phyloP scores from a whole-genome alignment of 2,888 invertebrate genomes.

The Laspeyria flexula region DNA sequence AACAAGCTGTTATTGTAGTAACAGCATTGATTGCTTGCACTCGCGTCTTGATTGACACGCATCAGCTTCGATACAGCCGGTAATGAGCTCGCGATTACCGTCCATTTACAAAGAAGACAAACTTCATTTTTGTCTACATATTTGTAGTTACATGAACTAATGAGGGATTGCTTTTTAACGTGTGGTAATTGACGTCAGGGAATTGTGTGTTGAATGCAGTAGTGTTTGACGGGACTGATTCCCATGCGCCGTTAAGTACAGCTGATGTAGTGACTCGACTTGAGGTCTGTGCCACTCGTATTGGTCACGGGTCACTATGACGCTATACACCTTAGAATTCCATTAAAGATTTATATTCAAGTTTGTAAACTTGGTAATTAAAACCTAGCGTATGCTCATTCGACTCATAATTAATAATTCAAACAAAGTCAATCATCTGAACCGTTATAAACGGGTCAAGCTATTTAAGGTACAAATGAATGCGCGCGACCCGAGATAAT shows the following conservation, averaged over 20 bases:
- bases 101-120: slow-evolving; percentile 62
- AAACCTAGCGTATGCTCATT: slow-evolving; percentile 19
- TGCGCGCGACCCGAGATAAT: slow-evolving; percentile 68
- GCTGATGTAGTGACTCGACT: slow-evolving; percentile 15
- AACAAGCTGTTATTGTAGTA: slow-evolving; percentile 75
- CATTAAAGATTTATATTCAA: slow-evolving; percentile 33
- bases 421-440: slow-evolving; percentile 47
- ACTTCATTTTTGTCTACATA: slow-evolving; percentile 57
- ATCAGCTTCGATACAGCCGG: slow-evolving; percentile 66
- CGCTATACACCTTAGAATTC: slow-evolving; percentile 35
- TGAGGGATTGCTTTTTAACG: slow-evolving; percentile 53
- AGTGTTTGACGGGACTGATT: slow-evolving; percentile 31
- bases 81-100: slow-evolving; percentile 75
- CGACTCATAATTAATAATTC: slow-evolving; percentile 43
- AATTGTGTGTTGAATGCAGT: slow-evolving; percentile 42
- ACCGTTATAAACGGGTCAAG: slow-evolving; percentile 57
- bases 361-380: slow-evolving; percentile 7
- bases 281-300: slow-evolving; percentile 16
- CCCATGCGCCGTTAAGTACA: slow-evolving; percentile 27
- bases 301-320: slow-evolving; percentile 49
- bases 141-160: slow-evolving; percentile 52
- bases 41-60: slow-evolving; percentile 71
- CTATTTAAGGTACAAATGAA: slow-evolving; percentile 66
- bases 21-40: slow-evolving; percentile 65
- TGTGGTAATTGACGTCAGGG: slow-evolving; percentile 55